Evolutionary conservation across 2,797 vertebrate species (phyloP).

Genomic region (Melanotaenia boesemani): DNA sequence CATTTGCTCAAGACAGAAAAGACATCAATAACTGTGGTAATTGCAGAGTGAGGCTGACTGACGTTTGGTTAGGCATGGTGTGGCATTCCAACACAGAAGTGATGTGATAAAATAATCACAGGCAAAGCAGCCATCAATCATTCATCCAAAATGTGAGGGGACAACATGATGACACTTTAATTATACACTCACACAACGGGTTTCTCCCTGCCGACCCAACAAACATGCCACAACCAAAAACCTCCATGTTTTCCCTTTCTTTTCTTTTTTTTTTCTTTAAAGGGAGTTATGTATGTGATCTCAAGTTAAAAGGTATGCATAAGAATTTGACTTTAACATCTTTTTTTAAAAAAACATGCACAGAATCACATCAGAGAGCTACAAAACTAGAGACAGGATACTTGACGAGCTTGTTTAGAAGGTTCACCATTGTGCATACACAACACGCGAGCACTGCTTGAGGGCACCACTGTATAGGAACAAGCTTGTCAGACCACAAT

Average conservation of each 20-base stretch:
- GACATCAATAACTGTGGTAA: slow-evolving; percentile 80
- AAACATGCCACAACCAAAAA: slow-evolving; percentile 79
- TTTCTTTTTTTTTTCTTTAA: neutral
- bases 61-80: slow-evolving; percentile 66
- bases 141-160: slow-evolving; percentile 63
- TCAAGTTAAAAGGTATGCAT: neutral
- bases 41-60: slow-evolving; percentile 81
- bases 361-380: neutral
- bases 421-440: slow-evolving; percentile 30
- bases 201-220: slow-evolving; percentile 75
- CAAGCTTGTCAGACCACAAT: slow-evolving; percentile 7
- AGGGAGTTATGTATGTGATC: slow-evolving; percentile 29
- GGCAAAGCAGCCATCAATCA: slow-evolving; percentile 80
- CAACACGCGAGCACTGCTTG: neutral
- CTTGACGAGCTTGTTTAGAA: slow-evolving; percentile 25
- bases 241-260: slow-evolving; percentile 54
- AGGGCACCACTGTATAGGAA: slow-evolving; percentile 1
- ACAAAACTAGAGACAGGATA: slow-evolving; percentile 16
- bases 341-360: neutral
- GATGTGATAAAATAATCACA: slow-evolving; percentile 84
- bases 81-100: slow-evolving; percentile 73
- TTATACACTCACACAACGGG: slow-evolving; percentile 78
- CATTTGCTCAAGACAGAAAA: slow-evolving; percentile 61
- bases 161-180: slow-evolving; percentile 78
- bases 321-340: neutral